phyloP scores from a whole-genome alignment of 2,113 vertebrate species.

The Zosterops lateralis region DNA sequence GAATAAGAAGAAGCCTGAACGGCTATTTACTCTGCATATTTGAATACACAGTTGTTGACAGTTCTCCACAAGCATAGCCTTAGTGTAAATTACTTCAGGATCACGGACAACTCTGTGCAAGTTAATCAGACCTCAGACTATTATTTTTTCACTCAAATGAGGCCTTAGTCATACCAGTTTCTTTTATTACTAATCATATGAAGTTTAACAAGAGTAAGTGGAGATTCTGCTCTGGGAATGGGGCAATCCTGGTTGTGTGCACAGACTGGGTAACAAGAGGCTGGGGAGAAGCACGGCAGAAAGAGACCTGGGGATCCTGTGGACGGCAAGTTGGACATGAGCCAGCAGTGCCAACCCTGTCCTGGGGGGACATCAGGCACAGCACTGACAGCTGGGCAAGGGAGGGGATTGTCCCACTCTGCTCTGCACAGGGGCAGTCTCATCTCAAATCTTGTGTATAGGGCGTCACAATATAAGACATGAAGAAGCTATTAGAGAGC shows the following conservation, averaged over 20 bases:
- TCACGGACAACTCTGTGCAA: neutral
- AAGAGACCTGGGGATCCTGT: neutral
- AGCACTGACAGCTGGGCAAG: rapidly evolving
- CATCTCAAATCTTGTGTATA: rapidly evolving
- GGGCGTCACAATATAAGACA: neutral
- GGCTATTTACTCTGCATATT: neutral
- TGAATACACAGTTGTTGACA: neutral
- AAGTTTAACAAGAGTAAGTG: neutral
- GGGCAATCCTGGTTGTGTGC: neutral
- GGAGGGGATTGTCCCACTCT: neutral
- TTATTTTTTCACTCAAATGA: neutral
- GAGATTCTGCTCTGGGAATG: neutral
- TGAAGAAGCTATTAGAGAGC: neutral
- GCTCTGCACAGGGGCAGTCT: rapidly evolving
- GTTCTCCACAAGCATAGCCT: neutral
- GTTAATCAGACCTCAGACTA: neutral
- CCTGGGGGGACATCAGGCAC: rapidly evolving
- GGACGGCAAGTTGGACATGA: rapidly evolving
- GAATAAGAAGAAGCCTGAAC: rapidly evolving
- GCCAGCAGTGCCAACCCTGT: rapidly evolving
- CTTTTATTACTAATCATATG: rapidly evolving
- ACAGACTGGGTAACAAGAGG: neutral
- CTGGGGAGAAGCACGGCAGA: neutral
- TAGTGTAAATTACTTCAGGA: neutral
- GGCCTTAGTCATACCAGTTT: neutral